Evolutionary conservation across 2,888 invertebrate genomes (phyloP), one percentile per base, ranked within the genome.

Genomic region (Kryphioiulus occultus): DNA sequence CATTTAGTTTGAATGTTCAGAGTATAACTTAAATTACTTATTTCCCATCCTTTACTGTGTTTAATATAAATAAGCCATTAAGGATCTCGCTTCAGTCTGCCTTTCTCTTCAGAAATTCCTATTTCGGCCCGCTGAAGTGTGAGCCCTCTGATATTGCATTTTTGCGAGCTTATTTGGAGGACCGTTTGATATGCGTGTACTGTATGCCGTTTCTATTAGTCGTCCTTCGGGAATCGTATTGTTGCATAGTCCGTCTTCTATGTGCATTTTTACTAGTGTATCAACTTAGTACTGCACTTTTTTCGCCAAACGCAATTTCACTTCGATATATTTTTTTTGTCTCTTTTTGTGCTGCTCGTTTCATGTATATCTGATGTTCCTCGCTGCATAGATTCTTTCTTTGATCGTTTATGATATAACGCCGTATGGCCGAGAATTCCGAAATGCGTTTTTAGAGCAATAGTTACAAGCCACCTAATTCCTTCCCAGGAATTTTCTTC

Each of bases 381-480:
- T n/a, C 22, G 78, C 15, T 78, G 26, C 30, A 78, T 78, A 78
- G 30, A 22, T 26, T 78, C 78, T 78, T 26, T 30, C 78, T 78
- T 78, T 15, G 78, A 78, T 78, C 78, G 9, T 78, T 78, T 78
- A 30, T 78, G 78, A 30, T 78, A 30, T 78, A 30, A 78, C 78
- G 26, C 22, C 10, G 78, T 22, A 78, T 30, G 78, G 30, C 12
- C 78, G 26, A 78, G 78, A 22, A 78, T 78, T 78, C 30, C 26
- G 30, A 78, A 30, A 78, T 78, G 78, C 78, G 78, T 78, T 78
- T 78, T 78, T 78, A 78, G 78, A 78, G 78, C 26, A 78, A 78
- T 78, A 78, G 78, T 30, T 78, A 78, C 78, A 78, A 78, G 78
- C 78, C 78, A 78, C 78, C 78, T 78, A 78, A 78, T 78, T 78